Evolutionary conservation across 2,113 vertebrate species (phyloP).

Genomic region (Salvator merianae): DNA sequence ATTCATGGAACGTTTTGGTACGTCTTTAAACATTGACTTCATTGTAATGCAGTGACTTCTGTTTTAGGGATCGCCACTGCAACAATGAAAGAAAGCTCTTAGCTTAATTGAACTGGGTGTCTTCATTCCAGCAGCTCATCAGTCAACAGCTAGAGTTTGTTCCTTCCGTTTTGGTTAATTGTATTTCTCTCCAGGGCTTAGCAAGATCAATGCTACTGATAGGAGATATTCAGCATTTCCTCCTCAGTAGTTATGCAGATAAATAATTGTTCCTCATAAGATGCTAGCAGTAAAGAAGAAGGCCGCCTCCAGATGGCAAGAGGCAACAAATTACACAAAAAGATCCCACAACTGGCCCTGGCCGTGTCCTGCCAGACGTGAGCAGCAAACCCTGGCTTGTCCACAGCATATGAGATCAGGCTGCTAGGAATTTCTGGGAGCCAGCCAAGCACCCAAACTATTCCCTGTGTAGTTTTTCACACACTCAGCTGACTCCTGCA

Average conservation of each 20-base stretch:
- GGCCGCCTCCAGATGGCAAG: too few species aligned
- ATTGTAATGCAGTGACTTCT: constrained; percentile 23
- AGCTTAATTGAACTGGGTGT: constrained; percentile 69
- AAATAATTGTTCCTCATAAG: constrained; percentile 27
- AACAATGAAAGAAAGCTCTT: constrained; percentile 70
- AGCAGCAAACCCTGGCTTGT: too few species aligned
- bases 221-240: constrained; percentile 22
- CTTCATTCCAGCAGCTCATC: constrained; percentile 66
- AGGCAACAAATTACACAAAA: too few species aligned
- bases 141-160: constrained; percentile 60
- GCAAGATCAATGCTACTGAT: constrained; percentile 59
- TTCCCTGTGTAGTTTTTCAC: too few species aligned
- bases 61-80: constrained; percentile 19
- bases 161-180: constrained; percentile 62
- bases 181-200: constrained; percentile 63
- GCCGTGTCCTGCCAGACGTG: too few species aligned
- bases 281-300: constrained; percentile 25
- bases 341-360: too few species aligned
- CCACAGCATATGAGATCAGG: too few species aligned
- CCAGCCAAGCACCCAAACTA: too few species aligned
- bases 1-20: constrained; percentile 11
- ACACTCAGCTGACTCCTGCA: too few species aligned
- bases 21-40: constrained; percentile 9
- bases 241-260: constrained; percentile 9
- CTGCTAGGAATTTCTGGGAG: too few species aligned